These are phyloP conservation scores for Miltochrista miniata DNA, from an alignment of 2,888 invertebrate species.

Conservation along the genomic window DNA sequence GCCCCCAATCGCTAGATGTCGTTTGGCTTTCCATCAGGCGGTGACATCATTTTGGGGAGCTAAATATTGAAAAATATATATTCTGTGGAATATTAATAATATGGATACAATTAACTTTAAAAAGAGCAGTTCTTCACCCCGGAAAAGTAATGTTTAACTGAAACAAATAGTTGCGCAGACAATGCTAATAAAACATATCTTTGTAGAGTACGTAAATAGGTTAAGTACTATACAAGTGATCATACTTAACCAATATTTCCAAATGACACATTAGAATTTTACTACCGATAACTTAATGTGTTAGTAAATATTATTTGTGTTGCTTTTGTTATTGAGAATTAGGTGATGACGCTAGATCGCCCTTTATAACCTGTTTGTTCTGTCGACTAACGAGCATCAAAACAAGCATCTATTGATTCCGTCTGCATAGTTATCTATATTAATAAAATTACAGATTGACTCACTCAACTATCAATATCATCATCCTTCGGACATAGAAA, in stretches of 20 bases:
- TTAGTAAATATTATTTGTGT: neutral
- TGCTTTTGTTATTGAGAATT: neutral
- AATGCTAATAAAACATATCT: conserved; percentile 22
- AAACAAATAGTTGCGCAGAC: conserved; percentile 30
- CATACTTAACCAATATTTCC: conserved; percentile 17
- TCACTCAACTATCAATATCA: too few relatives aligned
- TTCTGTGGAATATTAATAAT: conserved; percentile 15
- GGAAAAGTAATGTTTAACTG: conserved; percentile 19
- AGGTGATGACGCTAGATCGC: neutral
- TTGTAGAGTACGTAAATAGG: conserved; percentile 28
- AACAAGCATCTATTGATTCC: too few relatives aligned
- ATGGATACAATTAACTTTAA: conserved; percentile 8
- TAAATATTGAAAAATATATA: too few relatives aligned
- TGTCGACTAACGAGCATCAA: too few relatives aligned
- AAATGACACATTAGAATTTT: conserved; percentile 6
- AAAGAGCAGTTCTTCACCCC: conserved; percentile 23
- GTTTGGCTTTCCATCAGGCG: too few relatives aligned
- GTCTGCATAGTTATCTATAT: too few relatives aligned
- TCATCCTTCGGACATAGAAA: too few relatives aligned
- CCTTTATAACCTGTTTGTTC: too few relatives aligned
- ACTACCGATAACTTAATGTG: neutral
- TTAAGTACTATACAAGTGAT: conserved; percentile 18
- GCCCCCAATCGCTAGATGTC: too few relatives aligned
- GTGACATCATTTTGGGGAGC: too few relatives aligned
- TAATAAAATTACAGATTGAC: too few relatives aligned